phyloP scores from a whole-genome alignment of 1,140 invertebrate genomes.

The Meloidogyne hapla region DNA sequence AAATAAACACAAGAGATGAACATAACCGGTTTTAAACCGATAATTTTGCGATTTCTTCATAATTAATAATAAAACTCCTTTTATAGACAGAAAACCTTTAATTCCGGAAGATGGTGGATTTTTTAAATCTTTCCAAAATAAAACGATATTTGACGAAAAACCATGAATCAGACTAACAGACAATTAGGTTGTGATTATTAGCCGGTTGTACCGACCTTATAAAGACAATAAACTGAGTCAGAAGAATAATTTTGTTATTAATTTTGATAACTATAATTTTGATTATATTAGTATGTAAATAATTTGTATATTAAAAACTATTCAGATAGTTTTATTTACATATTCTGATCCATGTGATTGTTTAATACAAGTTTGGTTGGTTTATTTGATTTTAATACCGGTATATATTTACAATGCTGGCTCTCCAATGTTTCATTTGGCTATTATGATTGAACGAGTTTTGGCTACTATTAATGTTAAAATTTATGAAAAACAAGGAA shows the following conservation, averaged over 20 bases:
- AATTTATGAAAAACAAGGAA: slow-evolving; percentile 21
- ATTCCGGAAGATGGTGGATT: too few species aligned
- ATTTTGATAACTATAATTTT: not conserved
- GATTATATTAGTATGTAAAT: not conserved
- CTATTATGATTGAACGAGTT: slow-evolving; percentile 17
- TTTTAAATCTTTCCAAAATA: too few species aligned
- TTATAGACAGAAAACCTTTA: too few species aligned
- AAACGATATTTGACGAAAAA: too few species aligned
- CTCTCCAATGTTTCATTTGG: slow-evolving; percentile 19
- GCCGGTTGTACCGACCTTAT: too few species aligned
- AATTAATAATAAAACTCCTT: too few species aligned
- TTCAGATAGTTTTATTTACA: slow-evolving; percentile 4
- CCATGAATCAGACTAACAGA: too few species aligned
- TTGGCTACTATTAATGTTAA: slow-evolving; percentile 20
- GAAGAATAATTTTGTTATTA: too few species aligned
- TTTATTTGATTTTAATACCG: slow-evolving; percentile 19
- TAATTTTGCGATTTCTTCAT: too few species aligned
- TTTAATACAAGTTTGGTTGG: slow-evolving; percentile 24
- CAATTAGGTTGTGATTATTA: too few species aligned
- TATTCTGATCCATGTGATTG: slow-evolving; percentile 4
- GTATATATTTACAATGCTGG: slow-evolving; percentile 13
- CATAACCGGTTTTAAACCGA: not conserved
- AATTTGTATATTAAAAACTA: too few species aligned
- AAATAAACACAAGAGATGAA: not conserved
- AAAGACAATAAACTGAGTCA: too few species aligned